Evolutionary conservation across 2,113 vertebrate species (phyloP).

Genomic region (Amphilophus citrinellus): DNA sequence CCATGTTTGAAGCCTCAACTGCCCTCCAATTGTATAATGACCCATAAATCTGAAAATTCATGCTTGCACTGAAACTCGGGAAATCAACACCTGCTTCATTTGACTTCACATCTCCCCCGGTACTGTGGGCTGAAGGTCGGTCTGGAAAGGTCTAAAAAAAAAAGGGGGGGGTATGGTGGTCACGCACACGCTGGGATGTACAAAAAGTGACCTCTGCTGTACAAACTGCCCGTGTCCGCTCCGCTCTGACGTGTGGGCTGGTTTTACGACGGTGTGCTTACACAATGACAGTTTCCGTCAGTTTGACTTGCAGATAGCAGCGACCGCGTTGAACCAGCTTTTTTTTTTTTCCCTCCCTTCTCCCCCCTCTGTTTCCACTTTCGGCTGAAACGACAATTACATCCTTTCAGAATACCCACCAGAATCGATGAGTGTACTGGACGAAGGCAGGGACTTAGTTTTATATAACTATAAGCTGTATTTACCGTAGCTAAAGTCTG

Average conservation of each 20-base stretch:
- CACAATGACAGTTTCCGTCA: constrained; percentile 79
- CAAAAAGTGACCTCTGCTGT: constrained; percentile 68
- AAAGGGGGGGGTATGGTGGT: background rate
- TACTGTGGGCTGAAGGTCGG: background rate
- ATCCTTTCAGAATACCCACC: background rate
- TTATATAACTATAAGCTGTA: constrained; percentile 28
- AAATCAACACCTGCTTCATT: background rate
- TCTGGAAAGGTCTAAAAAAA: constrained; percentile 35
- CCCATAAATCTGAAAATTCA: background rate
- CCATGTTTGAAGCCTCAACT: background rate
- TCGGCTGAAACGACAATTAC: constrained; percentile 8
- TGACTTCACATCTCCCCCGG: background rate
- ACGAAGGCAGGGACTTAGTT: background rate
- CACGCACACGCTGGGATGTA: background rate
- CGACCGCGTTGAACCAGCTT: constrained; percentile 58
- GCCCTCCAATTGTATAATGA: background rate
- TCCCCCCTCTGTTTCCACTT: constrained; percentile 17
- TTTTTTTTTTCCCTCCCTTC: background rate
- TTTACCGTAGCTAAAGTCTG: constrained; percentile 32
- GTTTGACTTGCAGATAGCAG: constrained; percentile 59
- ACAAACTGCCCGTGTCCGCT: constrained; percentile 5
- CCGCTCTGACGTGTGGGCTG: constrained; percentile 53
- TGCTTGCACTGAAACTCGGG: background rate
- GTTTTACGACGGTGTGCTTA: constrained; percentile 80
- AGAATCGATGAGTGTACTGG: background rate